Evolutionary conservation across 2,113 vertebrate genomes (phyloP), one percentile per base, ranked within the genome.

Genomic region (Phalacrocorax aristotelis): DNA sequence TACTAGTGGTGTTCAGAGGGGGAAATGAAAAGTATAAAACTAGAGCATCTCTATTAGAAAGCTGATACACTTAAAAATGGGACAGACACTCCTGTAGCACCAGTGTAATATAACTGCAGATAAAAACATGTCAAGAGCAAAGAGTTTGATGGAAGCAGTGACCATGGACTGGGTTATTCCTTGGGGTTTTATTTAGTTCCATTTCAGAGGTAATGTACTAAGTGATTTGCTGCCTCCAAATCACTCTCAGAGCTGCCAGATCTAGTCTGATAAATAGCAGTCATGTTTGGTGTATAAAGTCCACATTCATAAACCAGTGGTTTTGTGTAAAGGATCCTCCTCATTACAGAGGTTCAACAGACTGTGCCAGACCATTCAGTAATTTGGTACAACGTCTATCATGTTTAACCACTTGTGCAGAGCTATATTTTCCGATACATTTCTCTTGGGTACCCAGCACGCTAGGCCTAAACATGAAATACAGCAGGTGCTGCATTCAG

Each of bases 201-300:
- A 26, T 46, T 86, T 38, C 29, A 29, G 52, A 76, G 52, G 74
- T 80, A 44, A 19, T 3, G 26, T 2, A 57, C 32, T 18, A 21
- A 93, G 48, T 62, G 71, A 88, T 95, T 83, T 90, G 86, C 87
- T 88, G 62, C 71, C 92, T 90, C 52, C 94, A 83, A 83, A 75
- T 78, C 54, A 13, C 83, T n/a, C 74, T 36, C 74, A 38, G 61
- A 66, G 77, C 68, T 57, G 51, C 77, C 83, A 90, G 92, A 64
- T 83, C 48, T 57, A 74, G 61, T 65, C 79, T 62, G 92, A 89
- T 74, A 52, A 83, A 83, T 48, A 58, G 68, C 61, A 75, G 72
- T 49, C 1, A 3, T 57, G 68, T 51, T 30, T 7, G 3, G 61
- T n/a, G 91, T 72, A 55, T 34, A 23, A 72, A 89, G 64, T 62